Conservation (phyloP, 2,797 vertebrate genomes). For the Apogon hyalosoma region DNA sequence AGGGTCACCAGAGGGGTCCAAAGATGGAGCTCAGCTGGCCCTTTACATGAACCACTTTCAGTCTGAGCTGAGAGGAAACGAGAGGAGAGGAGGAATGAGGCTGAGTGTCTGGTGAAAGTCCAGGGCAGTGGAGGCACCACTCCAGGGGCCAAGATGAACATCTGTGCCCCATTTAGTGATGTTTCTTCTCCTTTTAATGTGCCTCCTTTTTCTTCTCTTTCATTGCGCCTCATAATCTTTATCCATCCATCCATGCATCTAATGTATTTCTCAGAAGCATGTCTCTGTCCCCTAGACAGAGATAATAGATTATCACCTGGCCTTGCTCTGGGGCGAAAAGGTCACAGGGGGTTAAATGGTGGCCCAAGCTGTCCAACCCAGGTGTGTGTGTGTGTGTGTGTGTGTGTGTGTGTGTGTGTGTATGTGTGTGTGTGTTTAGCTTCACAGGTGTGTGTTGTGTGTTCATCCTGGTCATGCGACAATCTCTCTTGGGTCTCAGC, state of each 20-base stretch:
- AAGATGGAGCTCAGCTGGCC: constrained; percentile 72
- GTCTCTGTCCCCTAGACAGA: constrained; percentile 11
- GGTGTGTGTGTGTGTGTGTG: constrained; percentile 45
- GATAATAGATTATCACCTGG: constrained; percentile 46
- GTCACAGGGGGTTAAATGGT: constrained; percentile 59
- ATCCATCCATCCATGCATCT: constrained; percentile 3
- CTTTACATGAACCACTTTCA: constrained; percentile 68
- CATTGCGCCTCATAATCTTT: constrained; percentile 4
- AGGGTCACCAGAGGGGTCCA: constrained; percentile 70
- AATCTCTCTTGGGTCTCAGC: constrained; percentile 50
- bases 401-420: constrained; percentile 20
- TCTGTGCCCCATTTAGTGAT: constrained; percentile 84
- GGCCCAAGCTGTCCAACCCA: constrained; percentile 41
- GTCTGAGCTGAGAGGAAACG: constrained; percentile 27
- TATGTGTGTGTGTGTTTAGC: constrained; percentile 37
- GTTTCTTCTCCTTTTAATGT: constrained; percentile 80
- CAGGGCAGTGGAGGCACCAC: constrained; percentile 71
- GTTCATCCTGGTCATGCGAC: constrained; percentile 13
- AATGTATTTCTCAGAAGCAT: background rate
- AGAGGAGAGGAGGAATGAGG: constrained; percentile 56
- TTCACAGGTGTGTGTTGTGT: constrained; percentile 13
- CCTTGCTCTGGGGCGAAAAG: constrained; percentile 27
- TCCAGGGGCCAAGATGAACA: constrained; percentile 76
- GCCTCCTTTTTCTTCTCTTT: constrained; percentile 72
- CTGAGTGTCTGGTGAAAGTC: constrained; percentile 73